These are phyloP conservation scores for Schlechtendalia chinensis DNA, from an alignment of 1,140 invertebrate species.

Conservation along the genomic window DNA sequence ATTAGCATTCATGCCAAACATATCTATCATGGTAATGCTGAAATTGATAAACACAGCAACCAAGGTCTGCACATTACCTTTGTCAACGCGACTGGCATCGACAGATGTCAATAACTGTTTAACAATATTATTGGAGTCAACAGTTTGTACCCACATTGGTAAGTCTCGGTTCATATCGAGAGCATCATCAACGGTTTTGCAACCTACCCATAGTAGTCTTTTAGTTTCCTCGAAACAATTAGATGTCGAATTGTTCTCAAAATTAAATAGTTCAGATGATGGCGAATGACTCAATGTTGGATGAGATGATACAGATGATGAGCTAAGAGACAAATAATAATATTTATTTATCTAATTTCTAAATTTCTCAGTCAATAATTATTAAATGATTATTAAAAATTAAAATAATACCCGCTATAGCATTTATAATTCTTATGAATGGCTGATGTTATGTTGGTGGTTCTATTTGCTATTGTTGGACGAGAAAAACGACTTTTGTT, in stretches of 20 bases:
- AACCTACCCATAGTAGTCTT: constrained; percentile 30
- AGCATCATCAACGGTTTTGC: constrained; percentile 39
- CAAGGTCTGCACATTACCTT: constrained; percentile 37
- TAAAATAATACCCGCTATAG: constrained; percentile 24
- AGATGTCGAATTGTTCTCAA: constrained; percentile 9
- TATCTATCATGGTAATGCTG: constrained; percentile 44
- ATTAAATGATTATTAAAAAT: neutral
- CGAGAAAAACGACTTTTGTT: constrained; percentile 18
- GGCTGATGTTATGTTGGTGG: constrained; percentile 1
- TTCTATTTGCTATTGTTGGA: neutral
- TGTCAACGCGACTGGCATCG: constrained; percentile 3
- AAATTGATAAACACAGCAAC: constrained; percentile 42
- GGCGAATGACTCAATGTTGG: constrained; percentile 36
- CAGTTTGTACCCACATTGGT: constrained; percentile 45
- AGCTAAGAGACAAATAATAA: constrained; percentile 31
- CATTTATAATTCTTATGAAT: constrained; percentile 35
- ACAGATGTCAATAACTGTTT: constrained; percentile 39
- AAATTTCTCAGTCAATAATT: neutral
- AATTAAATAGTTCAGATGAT: constrained; percentile 30
- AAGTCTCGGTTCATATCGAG: constrained; percentile 32
- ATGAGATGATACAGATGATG: constrained; percentile 24
- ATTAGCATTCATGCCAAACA: constrained; percentile 35
- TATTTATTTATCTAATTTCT: neutral
- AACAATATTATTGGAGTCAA: constrained; percentile 47
- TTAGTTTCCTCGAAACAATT: constrained; percentile 43